Percentiles rank a stretch among this genome's conserved stretches.
Conservation (phyloP, 2,113 vertebrate species). For the Gorsachius goisagi region DNA sequence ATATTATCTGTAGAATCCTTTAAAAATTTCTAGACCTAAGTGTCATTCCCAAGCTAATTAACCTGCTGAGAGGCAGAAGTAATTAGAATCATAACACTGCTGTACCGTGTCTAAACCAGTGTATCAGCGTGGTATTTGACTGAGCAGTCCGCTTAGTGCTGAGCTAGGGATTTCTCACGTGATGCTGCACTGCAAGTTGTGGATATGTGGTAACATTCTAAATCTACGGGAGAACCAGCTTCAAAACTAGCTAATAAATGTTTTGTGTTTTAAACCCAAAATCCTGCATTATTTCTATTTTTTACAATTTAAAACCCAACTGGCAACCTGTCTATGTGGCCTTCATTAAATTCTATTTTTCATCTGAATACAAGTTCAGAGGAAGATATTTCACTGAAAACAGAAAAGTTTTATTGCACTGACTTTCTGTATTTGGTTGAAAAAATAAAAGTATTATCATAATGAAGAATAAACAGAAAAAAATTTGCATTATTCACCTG, state of each 20-base stretch:
- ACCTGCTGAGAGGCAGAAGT: neutral
- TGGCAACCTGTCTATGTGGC: neutral
- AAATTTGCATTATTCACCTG: constrained; percentile 22
- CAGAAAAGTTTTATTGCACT: constrained; percentile 17
- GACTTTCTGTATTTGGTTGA: constrained; percentile 12
- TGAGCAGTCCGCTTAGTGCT: neutral
- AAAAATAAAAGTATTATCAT: neutral
- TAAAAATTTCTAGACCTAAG: neutral
- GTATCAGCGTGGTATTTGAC: neutral
- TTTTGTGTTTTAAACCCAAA: neutral
- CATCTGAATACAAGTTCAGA: neutral
- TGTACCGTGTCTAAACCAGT: neutral
- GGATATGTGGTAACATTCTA: neutral
- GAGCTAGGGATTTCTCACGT: neutral
- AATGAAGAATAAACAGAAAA: constrained; percentile 57
- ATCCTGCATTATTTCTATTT: neutral
- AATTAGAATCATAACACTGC: neutral
- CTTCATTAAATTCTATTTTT: neutral
- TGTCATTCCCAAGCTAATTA: neutral
- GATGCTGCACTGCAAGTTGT: neutral
- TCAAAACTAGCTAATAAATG: neutral
- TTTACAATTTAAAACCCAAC: neutral
- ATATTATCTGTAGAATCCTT: neutral
- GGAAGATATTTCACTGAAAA: constrained; percentile 23
- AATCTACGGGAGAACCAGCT: neutral